phyloP scores from a whole-genome alignment of 2,797 vertebrate species.

The Falco biarmicus region DNA sequence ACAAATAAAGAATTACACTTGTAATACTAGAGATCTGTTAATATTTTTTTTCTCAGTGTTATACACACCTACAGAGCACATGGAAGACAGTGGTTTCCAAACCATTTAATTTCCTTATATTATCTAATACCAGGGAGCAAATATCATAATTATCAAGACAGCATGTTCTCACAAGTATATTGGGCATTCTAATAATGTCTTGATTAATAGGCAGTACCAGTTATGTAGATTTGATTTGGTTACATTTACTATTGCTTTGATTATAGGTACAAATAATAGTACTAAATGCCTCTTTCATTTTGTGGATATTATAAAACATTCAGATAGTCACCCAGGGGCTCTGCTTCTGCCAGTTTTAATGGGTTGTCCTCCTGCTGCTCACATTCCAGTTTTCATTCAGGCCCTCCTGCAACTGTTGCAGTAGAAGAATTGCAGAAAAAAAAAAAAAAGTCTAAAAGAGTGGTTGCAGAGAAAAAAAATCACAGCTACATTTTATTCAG shows the following conservation, averaged over 20 bases:
- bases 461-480: background rate
- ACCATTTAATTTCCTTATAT: conserved; percentile 63
- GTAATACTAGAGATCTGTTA: background rate
- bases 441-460: background rate
- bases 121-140: conserved; percentile 28
- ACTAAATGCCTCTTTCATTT: conserved; percentile 63
- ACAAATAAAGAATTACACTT: background rate
- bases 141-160: conserved; percentile 78
- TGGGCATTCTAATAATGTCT: conserved; percentile 80
- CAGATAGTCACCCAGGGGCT: conserved; percentile 70
- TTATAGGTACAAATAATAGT: background rate
- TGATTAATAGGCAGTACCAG: conserved; percentile 77
- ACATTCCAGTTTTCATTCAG: conserved; percentile 61
- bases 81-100: conserved; percentile 21
- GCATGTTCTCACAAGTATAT: conserved; percentile 77
- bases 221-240: conserved; percentile 66
- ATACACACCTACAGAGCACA: background rate
- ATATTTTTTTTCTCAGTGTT: background rate
- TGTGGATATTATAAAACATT: conserved; percentile 75
- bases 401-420: background rate
- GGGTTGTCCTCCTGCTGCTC: conserved; percentile 76
- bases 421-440: background rate
- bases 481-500: background rate
- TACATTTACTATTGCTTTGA: conserved; percentile 72
- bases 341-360: conserved; percentile 83